Evolutionary conservation across 92 coral and sea anemone species (phyloP).

Genomic region (Isaurus tuberculatus): DNA sequence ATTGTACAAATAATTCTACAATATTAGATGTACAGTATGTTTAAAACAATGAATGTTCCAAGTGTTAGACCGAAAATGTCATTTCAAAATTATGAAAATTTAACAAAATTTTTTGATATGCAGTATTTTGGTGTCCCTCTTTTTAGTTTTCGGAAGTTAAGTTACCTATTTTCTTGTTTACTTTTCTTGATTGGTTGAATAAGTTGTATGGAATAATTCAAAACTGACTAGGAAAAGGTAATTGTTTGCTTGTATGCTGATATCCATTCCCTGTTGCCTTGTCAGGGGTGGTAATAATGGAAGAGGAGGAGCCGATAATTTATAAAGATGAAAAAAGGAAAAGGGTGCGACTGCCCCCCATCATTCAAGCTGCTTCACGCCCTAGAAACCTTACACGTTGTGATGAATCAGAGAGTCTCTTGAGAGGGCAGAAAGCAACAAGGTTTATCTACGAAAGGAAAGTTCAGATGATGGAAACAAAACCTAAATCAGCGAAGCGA

Average conservation of each 20-base stretch:
- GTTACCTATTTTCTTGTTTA: not conserved
- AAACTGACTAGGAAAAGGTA: not conserved
- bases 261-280: slow-evolving; percentile 51
- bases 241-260: not conserved
- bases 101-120: too few species aligned
- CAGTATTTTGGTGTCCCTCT: too few species aligned
- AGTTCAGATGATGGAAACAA: slow-evolving; percentile 48
- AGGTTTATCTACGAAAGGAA: slow-evolving; percentile 82
- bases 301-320: slow-evolving; percentile 22
- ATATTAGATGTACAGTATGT: not conserved
- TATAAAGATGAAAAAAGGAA: slow-evolving; percentile 46
- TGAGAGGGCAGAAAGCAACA: slow-evolving; percentile 86
- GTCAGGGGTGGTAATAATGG: slow-evolving; percentile 44
- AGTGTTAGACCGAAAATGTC: too few species aligned
- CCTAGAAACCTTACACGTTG: slow-evolving; percentile 75
- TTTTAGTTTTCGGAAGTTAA: not conserved
- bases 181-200: not conserved
- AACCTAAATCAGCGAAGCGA: slow-evolving; percentile 57
- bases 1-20: not conserved
- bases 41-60: not conserved
- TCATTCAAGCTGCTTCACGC: slow-evolving; percentile 89
- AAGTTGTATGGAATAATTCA: not conserved
- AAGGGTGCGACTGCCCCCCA: slow-evolving; percentile 90
- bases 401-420: slow-evolving; percentile 68
- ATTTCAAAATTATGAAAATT: too few species aligned